Percentiles rank a stretch among this genome's conserved stretches.
Evolutionary conservation across 1,140 invertebrate species (phyloP).

Genomic region (Berghia stephanieae): DNA sequence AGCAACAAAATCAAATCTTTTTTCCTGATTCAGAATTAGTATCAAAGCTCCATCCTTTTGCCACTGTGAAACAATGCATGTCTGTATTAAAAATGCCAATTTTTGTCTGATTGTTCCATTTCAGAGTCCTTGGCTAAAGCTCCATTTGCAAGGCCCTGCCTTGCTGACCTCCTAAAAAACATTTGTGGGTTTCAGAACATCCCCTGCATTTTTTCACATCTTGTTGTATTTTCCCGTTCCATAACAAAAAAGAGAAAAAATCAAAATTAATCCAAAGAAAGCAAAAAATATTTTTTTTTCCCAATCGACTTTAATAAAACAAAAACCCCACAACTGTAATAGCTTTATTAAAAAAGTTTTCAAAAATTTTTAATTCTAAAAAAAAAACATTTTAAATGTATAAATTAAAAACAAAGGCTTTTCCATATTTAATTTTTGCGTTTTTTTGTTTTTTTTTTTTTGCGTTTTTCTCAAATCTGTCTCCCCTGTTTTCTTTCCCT

Average conservation of each 20-base stretch:
- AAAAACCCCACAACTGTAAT: background rate
- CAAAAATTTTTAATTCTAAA: no score
- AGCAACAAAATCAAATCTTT: no score
- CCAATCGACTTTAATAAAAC: background rate
- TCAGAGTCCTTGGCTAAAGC: constrained; percentile 95
- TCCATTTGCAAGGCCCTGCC: constrained; percentile 88
- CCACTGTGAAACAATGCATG: constrained; percentile 88
- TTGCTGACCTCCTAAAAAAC: constrained; percentile 75
- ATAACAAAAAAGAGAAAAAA: constrained; percentile 47
- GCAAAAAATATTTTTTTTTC: background rate
- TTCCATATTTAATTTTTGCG: constrained; percentile 91
- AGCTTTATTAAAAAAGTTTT: background rate
- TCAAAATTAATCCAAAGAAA: background rate
- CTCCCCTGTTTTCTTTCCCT: constrained; percentile 77
- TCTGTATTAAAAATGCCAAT: constrained; percentile 77
- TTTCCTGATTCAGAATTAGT: background rate
- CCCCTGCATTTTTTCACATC: constrained; percentile 83
- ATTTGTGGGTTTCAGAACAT: constrained; percentile 85
- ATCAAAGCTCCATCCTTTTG: constrained; percentile 42
- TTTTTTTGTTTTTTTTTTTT: constrained; percentile 92
- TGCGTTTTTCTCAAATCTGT: constrained; percentile 86
- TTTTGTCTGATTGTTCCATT: constrained; percentile 88
- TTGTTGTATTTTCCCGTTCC: constrained; percentile 94
- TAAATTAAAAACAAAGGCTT: constrained; percentile 30
- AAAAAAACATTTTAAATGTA: no score